Evolutionary conservation across 2,797 vertebrate species (phyloP).

Genomic region (Amblyopsis hoosieri): DNA sequence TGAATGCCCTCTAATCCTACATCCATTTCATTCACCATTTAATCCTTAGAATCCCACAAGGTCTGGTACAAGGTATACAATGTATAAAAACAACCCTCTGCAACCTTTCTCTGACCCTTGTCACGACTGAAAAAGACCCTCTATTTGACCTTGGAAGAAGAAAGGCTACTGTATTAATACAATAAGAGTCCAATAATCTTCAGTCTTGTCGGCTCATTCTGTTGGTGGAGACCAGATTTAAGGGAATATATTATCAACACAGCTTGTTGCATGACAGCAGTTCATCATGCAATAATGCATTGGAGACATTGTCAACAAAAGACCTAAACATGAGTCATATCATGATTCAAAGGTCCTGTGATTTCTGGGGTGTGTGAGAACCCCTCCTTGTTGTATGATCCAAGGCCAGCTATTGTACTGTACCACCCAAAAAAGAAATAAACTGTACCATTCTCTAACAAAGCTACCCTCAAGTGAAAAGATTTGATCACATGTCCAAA

Average conservation of each 20-base stretch:
- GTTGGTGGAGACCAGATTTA: not conserved
- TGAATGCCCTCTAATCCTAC: constrained; percentile 20
- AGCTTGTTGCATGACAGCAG: constrained; percentile 31
- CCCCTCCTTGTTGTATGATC: constrained; percentile 50
- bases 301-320: constrained; percentile 35
- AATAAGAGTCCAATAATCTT: not conserved
- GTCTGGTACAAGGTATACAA: not conserved
- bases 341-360: constrained; percentile 66
- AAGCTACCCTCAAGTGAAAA: constrained; percentile 13
- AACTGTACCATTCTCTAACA: constrained; percentile 16
- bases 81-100: constrained; percentile 9
- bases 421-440: constrained; percentile 18
- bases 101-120: not conserved
- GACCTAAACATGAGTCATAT: constrained; percentile 35
- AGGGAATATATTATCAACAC: not conserved
- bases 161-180: not conserved
- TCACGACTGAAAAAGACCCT: constrained; percentile 3
- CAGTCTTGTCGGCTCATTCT: not conserved
- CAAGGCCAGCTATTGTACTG: constrained; percentile 22
- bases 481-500: constrained; percentile 53
- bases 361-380: constrained; percentile 38
- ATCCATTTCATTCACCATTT: constrained; percentile 10
- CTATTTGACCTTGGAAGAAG: constrained; percentile 20
- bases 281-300: constrained; percentile 27
- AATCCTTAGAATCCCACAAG: constrained; percentile 13